Evolutionary conservation across 2,888 invertebrate species (phyloP).

Genomic region (Dioctria rufipes): DNA sequence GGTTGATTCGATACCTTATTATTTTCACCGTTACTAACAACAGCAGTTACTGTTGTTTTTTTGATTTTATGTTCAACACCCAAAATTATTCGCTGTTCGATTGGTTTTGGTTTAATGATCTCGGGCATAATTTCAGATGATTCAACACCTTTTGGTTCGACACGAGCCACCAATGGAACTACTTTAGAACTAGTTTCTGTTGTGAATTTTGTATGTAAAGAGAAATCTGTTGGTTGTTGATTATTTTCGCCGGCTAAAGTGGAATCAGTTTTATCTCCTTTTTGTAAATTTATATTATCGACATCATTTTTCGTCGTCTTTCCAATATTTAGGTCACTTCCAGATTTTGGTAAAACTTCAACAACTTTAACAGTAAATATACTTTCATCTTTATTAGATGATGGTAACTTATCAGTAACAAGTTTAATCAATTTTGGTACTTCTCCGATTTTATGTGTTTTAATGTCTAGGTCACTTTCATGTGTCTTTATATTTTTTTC

Average conservation of each 20-base stretch:
- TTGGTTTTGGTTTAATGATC: conserved; percentile 62
- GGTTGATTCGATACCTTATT: neutral
- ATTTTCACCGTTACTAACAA: conserved; percentile 62
- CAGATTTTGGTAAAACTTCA: conserved; percentile 51
- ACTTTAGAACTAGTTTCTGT: neutral
- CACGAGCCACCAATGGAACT: conserved; percentile 44
- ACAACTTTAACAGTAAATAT: conserved; percentile 50
- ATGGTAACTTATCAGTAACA: conserved; percentile 27
- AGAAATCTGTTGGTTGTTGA: neutral
- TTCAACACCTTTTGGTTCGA: conserved; percentile 60
- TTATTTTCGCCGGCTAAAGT: neutral
- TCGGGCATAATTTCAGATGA: conserved; percentile 48
- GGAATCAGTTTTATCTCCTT: neutral
- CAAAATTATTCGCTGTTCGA: conserved; percentile 70
- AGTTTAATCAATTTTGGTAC: conserved; percentile 15
- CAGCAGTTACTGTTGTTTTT: conserved; percentile 46
- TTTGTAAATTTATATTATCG: neutral
- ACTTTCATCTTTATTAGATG: neutral
- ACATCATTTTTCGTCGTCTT: neutral
- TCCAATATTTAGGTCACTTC: conserved; percentile 24
- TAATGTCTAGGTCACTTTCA: conserved; percentile 22
- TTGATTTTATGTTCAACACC: conserved; percentile 65
- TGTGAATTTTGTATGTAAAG: neutral
- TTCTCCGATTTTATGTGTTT: neutral
- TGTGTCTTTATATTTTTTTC: neutral